Evolutionary conservation across 2,888 invertebrate genomes (phyloP), one percentile per base, ranked within the genome.

Genomic region (Dasypolia templi): DNA sequence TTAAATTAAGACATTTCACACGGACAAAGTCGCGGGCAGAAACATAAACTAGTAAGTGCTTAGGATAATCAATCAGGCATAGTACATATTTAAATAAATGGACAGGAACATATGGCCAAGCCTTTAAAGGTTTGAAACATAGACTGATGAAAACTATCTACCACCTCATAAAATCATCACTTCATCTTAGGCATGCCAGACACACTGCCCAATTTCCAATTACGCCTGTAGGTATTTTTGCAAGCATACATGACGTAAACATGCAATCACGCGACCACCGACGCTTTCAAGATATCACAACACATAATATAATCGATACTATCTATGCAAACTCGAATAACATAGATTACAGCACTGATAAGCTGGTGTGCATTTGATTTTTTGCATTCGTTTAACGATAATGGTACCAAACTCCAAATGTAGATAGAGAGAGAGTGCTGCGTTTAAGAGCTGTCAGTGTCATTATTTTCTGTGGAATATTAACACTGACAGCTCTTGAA

Each of bases 261-360:
- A 55, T 55, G 64, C 22, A 46, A 65, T 78, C 79, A 81, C 83
- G 83, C 68, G 56, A 78, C 1, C n/a, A 11, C 14, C 42, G 59
- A 72, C 19, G 59, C 79, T 78, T 51, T 14, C 0, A 14, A 42
- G 66, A 73, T 80, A 78, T 79, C 65, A 59, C 58, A 77, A 78
- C 73, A 64, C 44, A 42, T 19, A 26, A 46, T 44, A 65, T 53
- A 65, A 78, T 73, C 83, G 68, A 62, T 66, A 32, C 32, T 79
- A 81, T 81, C 83, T 73, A 66, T 69, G 66, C 58, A 63, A 66
- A 69, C 26, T 79, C 55, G 65, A 73, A 73, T 51, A 53, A 68
- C 55, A 26, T 67, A 79, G 80, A 81, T 81, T 69, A 79, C 53
- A 5, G 11, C 19, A 9, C 29, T 35, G 80, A 81, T 83, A 79